Conservation (phyloP, 1,140 invertebrate species). For the Bombus cullumanus region DNA sequence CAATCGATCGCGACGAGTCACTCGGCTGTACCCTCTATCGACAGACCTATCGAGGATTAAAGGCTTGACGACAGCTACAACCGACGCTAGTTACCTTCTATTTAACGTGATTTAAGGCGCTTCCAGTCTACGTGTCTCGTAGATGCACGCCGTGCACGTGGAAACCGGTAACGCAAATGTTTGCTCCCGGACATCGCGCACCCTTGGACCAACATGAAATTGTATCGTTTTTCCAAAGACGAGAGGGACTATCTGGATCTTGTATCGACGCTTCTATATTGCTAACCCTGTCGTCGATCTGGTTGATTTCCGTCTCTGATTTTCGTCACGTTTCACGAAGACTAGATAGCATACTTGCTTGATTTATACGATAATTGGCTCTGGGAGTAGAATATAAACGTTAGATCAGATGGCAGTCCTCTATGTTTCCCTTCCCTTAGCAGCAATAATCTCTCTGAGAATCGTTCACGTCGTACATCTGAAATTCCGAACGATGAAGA, state of each 20-base stretch:
- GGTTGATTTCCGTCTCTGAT: background rate
- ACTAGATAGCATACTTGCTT: background rate
- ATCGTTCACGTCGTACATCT: background rate
- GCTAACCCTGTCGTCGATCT: background rate
- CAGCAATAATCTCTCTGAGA: background rate
- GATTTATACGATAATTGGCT: conserved; percentile 25
- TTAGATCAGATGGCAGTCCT: background rate
- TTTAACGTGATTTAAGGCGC: conserved; percentile 68
- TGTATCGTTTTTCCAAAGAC: conserved; percentile 21
- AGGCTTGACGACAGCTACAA: conserved; percentile 64
- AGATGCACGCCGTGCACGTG: conserved; percentile 30
- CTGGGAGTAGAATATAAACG: background rate
- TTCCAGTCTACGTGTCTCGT: conserved; percentile 44
- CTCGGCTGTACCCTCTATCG: conserved; percentile 64
- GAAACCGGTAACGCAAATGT: conserved; percentile 29
- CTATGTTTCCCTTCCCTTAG: background rate
- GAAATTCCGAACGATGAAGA: background rate
- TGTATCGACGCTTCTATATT: conserved; percentile 1
- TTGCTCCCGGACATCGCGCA: conserved; percentile 1
- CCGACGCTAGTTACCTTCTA: conserved; percentile 67
- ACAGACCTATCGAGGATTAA: conserved; percentile 67
- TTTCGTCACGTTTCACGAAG: conserved; percentile 21
- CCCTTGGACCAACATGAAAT: conserved; percentile 7
- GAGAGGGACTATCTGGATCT: background rate
- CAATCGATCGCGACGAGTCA: conserved; percentile 66